Percentiles rank a stretch among this genome's conserved stretches.
These are phyloP conservation scores for Atta colombica DNA, from an alignment of 1,140 invertebrate genomes.

Conservation along the genomic window DNA sequence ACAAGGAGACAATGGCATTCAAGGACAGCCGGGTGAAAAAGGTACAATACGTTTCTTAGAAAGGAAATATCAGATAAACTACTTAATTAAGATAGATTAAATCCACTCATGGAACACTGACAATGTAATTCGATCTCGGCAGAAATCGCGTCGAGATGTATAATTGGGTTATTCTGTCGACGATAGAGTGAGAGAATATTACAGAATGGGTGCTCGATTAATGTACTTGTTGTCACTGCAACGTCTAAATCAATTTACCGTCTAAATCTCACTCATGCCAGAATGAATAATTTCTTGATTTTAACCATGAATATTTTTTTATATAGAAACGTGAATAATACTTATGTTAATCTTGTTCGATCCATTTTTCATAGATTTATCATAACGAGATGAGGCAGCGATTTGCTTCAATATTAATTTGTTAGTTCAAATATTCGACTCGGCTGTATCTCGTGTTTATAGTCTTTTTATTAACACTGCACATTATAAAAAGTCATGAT, in stretches of 20 bases:
- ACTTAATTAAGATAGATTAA: constrained; percentile 43
- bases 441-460: neutral
- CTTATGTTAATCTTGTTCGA: neutral
- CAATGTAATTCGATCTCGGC: constrained; percentile 64
- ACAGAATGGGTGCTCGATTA: constrained; percentile 11
- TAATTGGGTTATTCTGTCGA: constrained; percentile 50
- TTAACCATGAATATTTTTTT: neutral
- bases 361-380: neutral
- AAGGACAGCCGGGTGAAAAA: constrained; percentile 81
- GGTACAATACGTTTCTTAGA: constrained; percentile 64
- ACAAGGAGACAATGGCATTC: constrained; percentile 81
- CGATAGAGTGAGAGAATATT: neutral
- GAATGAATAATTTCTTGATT: neutral
- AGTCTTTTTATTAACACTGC: constrained; percentile 23
- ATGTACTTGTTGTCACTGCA: neutral
- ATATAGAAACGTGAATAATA: neutral
- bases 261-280: neutral
- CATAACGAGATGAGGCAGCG: neutral
- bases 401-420: constrained; percentile 12
- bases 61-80: neutral
- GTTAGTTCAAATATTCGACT: neutral
- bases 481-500: constrained; percentile 34
- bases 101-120: constrained; percentile 36
- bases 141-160: constrained; percentile 49
- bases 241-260: constrained; percentile 12